Percentiles rank a stretch among this genome's conserved stretches.
phyloP scores from a whole-genome alignment of 2,113 vertebrate species.

The Kryptolebias marmoratus region DNA sequence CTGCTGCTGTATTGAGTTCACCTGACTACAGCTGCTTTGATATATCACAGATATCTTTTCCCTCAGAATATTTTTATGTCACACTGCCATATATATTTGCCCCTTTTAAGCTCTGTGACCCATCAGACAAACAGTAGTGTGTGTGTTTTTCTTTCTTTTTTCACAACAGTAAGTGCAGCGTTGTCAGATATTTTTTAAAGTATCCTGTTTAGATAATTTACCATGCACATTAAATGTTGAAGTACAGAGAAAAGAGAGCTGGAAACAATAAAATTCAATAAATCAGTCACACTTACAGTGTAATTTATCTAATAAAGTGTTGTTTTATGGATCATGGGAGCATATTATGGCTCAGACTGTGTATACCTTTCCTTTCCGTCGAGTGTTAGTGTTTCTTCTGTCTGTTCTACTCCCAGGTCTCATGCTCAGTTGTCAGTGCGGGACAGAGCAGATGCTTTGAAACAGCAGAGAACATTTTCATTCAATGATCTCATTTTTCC shows the following conservation, averaged over 20 bases:
- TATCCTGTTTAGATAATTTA: constrained; percentile 54
- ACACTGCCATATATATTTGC: constrained; percentile 49
- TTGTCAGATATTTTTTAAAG: constrained; percentile 52
- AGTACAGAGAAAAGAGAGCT: constrained; percentile 49
- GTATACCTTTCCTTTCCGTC: constrained; percentile 41
- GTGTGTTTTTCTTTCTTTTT: constrained; percentile 5
- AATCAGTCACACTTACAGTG: constrained; percentile 51
- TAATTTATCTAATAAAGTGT: constrained; percentile 56
- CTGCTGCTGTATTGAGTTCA: constrained; percentile 47
- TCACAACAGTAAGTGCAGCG: constrained; percentile 40
- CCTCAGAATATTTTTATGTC: constrained; percentile 40
- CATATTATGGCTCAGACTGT: constrained; percentile 38
- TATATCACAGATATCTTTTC: constrained; percentile 32
- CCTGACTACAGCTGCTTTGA: constrained; percentile 57
- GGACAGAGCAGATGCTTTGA: constrained; percentile 45
- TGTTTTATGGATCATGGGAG: constrained; percentile 55
- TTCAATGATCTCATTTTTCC: constrained; percentile 40
- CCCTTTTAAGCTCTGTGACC: constrained; percentile 34
- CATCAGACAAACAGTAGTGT: constrained; percentile 5
- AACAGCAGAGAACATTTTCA: constrained; percentile 52
- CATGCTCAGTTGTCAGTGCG: constrained; percentile 34
- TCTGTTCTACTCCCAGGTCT: constrained; percentile 21
- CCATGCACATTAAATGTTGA: constrained; percentile 53
- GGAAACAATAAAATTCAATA: constrained; percentile 62
- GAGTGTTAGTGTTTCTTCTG: constrained; percentile 32